Evolutionary conservation across 2,797 vertebrate species (phyloP).

Genomic region (Limosa lapponica): DNA sequence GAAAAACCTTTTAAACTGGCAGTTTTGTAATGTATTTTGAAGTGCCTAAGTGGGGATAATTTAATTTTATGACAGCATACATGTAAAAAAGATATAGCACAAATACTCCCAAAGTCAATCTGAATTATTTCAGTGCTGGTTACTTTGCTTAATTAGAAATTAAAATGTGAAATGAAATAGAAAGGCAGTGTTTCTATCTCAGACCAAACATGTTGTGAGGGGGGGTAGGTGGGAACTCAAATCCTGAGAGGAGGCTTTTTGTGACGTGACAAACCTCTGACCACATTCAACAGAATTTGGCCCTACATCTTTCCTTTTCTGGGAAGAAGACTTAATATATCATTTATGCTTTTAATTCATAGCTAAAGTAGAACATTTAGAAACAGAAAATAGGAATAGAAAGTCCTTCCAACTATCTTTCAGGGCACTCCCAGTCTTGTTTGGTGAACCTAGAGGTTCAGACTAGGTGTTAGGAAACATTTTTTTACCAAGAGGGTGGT

Average conservation of each 20-base stretch:
- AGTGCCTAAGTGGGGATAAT: not conserved
- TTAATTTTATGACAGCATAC: slow-evolving; percentile 2
- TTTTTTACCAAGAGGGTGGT: not conserved
- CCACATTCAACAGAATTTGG: not conserved
- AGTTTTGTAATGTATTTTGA: not conserved
- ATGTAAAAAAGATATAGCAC: not conserved
- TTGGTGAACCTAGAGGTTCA: not conserved
- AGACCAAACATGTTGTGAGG: accelerated
- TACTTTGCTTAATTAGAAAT: not conserved
- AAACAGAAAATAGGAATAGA: not conserved
- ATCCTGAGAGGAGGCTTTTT: not conserved
- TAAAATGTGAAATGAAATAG: not conserved
- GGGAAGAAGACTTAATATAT: not conserved
- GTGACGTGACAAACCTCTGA: not conserved
- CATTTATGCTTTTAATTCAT: not conserved
- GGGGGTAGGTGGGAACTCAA: not conserved
- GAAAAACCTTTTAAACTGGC: not conserved
- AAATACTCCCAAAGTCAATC: not conserved
- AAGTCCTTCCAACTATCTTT: not conserved
- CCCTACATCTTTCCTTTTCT: not conserved
- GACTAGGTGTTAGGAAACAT: not conserved
- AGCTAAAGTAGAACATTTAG: not conserved
- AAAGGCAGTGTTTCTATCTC: not conserved
- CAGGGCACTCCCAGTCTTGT: not conserved
- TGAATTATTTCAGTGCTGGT: not conserved